A percentile compares a stretch with the other conserved stretches of the same genome.
Evolutionary conservation across 2,797 vertebrate species (phyloP).

Genomic region (Taeniopygia guttata): DNA sequence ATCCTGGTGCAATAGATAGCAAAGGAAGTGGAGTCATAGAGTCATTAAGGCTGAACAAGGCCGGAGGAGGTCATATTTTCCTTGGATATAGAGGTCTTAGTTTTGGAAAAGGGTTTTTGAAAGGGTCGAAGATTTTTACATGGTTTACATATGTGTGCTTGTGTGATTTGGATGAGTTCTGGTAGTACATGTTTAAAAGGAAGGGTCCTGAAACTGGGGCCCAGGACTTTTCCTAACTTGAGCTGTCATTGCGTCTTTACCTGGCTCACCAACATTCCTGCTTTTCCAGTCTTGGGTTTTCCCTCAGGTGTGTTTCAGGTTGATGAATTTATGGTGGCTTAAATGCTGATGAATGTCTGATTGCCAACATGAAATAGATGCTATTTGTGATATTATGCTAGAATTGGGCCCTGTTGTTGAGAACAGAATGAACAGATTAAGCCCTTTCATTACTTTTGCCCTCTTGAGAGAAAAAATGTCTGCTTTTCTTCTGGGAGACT

Average conservation of each 20-base stretch:
- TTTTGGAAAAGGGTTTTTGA: neutral
- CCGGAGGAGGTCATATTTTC: neutral
- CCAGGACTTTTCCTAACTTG: neutral
- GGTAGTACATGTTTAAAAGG: neutral
- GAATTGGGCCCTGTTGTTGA: neutral
- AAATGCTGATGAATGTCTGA: neutral
- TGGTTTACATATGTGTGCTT: neutral
- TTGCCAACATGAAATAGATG: conserved; percentile 11
- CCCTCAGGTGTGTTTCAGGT: neutral
- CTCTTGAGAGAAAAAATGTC: neutral
- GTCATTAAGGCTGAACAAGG: neutral
- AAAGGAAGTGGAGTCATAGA: neutral
- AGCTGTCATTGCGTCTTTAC: neutral
- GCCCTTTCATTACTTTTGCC: neutral
- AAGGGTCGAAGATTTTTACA: neutral
- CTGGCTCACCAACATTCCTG: neutral
- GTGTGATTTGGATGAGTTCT: neutral
- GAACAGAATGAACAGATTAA: neutral
- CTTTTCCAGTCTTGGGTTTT: neutral
- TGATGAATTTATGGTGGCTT: conserved; percentile 33
- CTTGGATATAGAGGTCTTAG: neutral
- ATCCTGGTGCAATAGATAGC: rapidly evolving
- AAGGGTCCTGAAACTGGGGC: neutral
- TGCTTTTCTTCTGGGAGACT: neutral
- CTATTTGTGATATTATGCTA: neutral